A percentile compares a stretch with the other conserved stretches of the same genome.
Evolutionary conservation across 2,888 invertebrate genomes (phyloP).

Genomic region (Lepetodrilus schrolli): DNA sequence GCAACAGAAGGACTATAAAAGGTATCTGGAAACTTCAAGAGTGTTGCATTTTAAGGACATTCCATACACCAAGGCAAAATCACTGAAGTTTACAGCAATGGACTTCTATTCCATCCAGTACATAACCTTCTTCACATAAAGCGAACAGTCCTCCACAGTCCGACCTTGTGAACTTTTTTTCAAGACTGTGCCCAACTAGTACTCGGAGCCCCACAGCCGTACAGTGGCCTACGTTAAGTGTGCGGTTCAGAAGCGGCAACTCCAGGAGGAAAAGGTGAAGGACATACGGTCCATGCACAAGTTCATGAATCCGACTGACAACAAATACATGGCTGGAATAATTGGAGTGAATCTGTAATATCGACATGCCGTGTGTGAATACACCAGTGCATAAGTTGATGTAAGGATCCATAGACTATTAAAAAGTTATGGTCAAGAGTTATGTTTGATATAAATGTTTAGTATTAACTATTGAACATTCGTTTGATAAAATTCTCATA

Average conservation of each 20-base stretch:
- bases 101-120: conserved; percentile 30
- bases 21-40: conserved; percentile 30
- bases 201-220: background rate
- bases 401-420: no score
- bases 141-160: background rate
- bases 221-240: background rate
- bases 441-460: no score
- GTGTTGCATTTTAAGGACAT: conserved; percentile 28
- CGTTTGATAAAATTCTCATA: no score
- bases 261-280: conserved; percentile 1
- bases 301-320: conserved; percentile 14
- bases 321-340: background rate
- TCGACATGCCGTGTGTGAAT: no score
- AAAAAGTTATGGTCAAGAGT: no score
- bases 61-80: conserved; percentile 38
- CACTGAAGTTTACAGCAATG: background rate
- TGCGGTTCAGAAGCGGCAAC: background rate
- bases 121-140: conserved; percentile 28
- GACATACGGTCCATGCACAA: conserved; percentile 28
- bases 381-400: no score
- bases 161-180: background rate
- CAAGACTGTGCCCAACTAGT: background rate
- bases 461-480: no score
- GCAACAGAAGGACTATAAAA: conserved; percentile 28
- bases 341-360: no score